Base-by-base conservation (phyloP, 2,888 invertebrate species). In the Pimpla rufipes region DNA sequence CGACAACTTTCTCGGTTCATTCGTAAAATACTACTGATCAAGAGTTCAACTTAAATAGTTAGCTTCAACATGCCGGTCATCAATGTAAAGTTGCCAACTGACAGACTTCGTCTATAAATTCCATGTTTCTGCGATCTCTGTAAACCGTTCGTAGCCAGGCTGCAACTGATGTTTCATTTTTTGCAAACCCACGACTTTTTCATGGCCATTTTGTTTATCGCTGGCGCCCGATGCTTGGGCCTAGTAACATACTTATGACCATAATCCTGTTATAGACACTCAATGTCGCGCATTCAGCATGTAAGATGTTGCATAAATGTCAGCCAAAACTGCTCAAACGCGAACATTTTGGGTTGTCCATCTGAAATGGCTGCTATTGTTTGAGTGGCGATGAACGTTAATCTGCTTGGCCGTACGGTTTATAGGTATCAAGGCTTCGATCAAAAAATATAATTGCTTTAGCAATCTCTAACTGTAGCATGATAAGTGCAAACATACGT, bases 91-190 rank as follows among this genome's bases (percentile, higher is more conserved):
- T 50, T 29, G 11, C 8, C 40, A 2, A 23, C 35, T 29, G 35
- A 47, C 11, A 47, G n/a, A 40, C 10, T 1, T 18, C n/a, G n/a
- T n/a, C n/a, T n/a, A n/a, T 29, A 16, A 59, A 21, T 45, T 62
- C 29, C 35, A 37, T 10, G n/a, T 50, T 47, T 67, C 29, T 23
- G 13, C 4, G n/a, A 50, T 37, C 13, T 37, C 16, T 18, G 37
- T 52, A 2, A 73, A 77, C 21, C 47, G 45, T 81, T 76, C 77
- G 18, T 57, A 74, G 59, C 82, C 82, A 85, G 82, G 77, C 82
- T 85, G 85, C 85, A 82, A 77, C 79, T 62, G 62, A 80, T 35
- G 0, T n/a, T 47, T 73, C 0, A 18, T 75, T 18, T 62, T 40
- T 57, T 55, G 1, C 37, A 5, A 29, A 5, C 29, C n/a, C 3